phyloP scores from a whole-genome alignment of 2,888 invertebrate species.

The Lochmaea capreae region DNA sequence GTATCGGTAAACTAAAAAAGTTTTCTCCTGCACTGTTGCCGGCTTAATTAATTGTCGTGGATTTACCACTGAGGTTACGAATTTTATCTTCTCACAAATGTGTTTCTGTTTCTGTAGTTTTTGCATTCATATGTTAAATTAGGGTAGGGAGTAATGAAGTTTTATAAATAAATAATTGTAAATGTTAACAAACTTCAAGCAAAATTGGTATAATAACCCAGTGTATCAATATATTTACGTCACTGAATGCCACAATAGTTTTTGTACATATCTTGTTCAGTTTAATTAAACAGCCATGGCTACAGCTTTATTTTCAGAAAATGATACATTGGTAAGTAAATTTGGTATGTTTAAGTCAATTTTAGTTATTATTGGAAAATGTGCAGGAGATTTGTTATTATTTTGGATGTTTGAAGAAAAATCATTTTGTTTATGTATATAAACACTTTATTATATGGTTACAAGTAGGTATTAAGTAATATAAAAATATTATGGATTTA shows the following conservation, averaged over 20 bases:
- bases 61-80: background rate
- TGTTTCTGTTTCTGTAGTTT: background rate
- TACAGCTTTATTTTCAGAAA: conserved; percentile 36
- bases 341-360: conserved; percentile 9
- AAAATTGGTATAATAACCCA: background rate
- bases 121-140: conserved; percentile 14
- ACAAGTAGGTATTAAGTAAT: background rate
- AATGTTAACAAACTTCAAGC: background rate
- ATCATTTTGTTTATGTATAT: background rate
- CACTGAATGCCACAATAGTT: conserved; percentile 14
- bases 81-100: background rate
- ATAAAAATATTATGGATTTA: too few relatives aligned
- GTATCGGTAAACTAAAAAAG: background rate
- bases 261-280: conserved; percentile 14
- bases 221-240: conserved; percentile 1
- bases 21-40: background rate
- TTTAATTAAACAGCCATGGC: conserved; percentile 33
- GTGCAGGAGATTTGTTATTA: background rate
- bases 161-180: conserved; percentile 23
- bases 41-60: background rate
- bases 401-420: background rate
- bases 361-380: conserved; percentile 2
- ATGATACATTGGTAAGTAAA: conserved; percentile 36
- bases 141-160: conserved; percentile 21
- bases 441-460: too few relatives aligned